Base-by-base conservation (phyloP, 1,140 invertebrate genomes). In the Metopolophium dirhodum region DNA sequence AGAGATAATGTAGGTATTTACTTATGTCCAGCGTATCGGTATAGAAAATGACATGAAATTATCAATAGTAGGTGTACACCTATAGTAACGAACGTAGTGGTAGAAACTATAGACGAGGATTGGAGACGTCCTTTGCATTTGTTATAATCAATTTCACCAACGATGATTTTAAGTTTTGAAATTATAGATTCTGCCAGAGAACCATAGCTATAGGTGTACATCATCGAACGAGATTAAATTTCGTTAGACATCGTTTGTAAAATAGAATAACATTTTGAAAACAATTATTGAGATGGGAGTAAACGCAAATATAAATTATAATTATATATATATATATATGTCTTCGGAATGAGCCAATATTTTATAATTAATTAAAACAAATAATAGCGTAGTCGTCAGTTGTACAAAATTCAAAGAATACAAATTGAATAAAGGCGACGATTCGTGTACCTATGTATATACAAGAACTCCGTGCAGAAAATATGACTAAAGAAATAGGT, bases 241-340 rank as follows among this genome's bases (percentile, higher is more conserved):
- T 83, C 22, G 35, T 83, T 83, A 41, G 22, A 83, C 7, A 83
- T 83, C 7, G 18, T 37, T 83, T 37, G 7, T 23, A 41, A 37
- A 83, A 83, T 83, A 41, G 37, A 83, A 83, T 83, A 83, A 83
- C 82, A 22, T 83, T 83, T 83, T 23, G 35, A 83, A 83, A 82
- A 37, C 18, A 82, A 41, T 83, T 83, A 83, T 83, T 41, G 0
- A 83, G 2, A 23, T 2, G 0, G 37, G 82, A 83, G 20, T 23
- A 23, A 41, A 83, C 9, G 61, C 14, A 18, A 77, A 77, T n/a
- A 77, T 77, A 77, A n/a, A 37, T 37, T 37, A 37, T 37, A 37
- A 37, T 37, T 37, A 37, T 37, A 37, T 68, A 30, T 61, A 37
- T 37, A 2, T 61, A 30, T 61, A 37, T 83, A 41, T 41, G 22